Percentiles rank a stretch among this genome's conserved stretches.
Evolutionary conservation across 2,113 vertebrate genomes (phyloP).

Genomic region (Suncus etruscus): DNA sequence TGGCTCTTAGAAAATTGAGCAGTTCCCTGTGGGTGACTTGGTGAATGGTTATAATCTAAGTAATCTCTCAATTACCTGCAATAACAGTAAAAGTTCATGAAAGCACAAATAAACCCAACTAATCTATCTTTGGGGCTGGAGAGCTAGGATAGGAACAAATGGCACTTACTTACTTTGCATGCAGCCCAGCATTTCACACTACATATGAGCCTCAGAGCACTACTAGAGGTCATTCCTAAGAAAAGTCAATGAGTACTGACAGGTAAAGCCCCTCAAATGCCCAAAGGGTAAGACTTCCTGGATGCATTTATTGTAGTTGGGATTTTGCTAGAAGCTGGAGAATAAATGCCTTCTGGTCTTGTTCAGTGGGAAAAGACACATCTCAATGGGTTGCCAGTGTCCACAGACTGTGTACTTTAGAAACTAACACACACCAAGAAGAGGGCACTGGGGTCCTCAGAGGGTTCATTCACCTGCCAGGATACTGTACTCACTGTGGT

Average conservation of each 20-base stretch:
- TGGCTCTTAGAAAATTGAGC: no score
- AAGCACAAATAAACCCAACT: no score
- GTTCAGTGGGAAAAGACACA: background rate
- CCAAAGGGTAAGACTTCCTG: no score
- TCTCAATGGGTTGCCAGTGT: background rate
- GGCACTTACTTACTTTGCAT: no score
- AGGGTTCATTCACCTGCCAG: rapidly evolving
- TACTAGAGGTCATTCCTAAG: no score
- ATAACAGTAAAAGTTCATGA: background rate
- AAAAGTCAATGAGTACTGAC: no score
- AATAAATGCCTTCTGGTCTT: background rate
- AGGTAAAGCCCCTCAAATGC: no score
- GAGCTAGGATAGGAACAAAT: no score
- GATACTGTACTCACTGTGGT: constrained; percentile 91
- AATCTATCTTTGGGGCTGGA: background rate
- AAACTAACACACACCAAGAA: background rate
- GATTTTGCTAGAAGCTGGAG: background rate
- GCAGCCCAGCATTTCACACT: no score
- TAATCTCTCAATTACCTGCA: background rate
- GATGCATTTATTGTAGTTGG: background rate
- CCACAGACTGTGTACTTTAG: background rate
- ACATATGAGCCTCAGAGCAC: no score
- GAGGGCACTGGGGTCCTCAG: rapidly evolving
- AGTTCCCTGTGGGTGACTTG: background rate
- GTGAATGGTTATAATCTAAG: background rate